These are phyloP conservation scores for Euschistus heros DNA, from an alignment of 1,140 invertebrate genomes.

Conservation along the genomic window DNA sequence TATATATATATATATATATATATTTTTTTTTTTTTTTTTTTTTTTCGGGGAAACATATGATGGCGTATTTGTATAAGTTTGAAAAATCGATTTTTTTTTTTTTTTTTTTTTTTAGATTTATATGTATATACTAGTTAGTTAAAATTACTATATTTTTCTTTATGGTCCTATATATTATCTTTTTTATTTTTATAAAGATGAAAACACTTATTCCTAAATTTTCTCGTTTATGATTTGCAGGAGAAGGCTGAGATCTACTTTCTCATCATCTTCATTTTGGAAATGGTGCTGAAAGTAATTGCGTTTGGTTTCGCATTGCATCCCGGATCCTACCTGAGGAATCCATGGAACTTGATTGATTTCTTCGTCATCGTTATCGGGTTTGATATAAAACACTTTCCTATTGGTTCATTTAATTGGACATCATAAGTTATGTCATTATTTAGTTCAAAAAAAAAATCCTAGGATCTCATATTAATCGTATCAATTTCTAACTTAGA, in stretches of 20 bases:
- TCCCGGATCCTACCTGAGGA: constrained; percentile 24
- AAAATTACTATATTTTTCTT: no score
- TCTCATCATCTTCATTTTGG: constrained; percentile 23
- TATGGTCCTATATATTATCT: not conserved
- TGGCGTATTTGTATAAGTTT: no score
- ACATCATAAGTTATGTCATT: not conserved
- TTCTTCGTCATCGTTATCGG: constrained; percentile 26
- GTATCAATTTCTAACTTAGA: not conserved
- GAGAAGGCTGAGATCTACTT: constrained; percentile 24
- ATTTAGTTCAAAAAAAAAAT: not conserved
- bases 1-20: no score
- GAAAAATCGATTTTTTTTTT: no score
- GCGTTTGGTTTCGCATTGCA: constrained; percentile 23
- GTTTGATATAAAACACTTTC: constrained; percentile 1
- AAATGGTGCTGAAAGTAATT: constrained; percentile 25
- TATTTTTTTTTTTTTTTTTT: no score
- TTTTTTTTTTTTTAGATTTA: no score
- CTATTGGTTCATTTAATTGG: not conserved
- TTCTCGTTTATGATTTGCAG: constrained; percentile 2
- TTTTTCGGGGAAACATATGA: no score
- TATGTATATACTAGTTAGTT: no score
- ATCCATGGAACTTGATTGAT: constrained; percentile 26
- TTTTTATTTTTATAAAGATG: not conserved
- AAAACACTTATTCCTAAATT: not conserved
- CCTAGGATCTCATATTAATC: not conserved